Percentiles rank a stretch among this genome's conserved stretches.
Conservation (phyloP, 2,797 vertebrate species). For the Malacoctenus gilli region DNA sequence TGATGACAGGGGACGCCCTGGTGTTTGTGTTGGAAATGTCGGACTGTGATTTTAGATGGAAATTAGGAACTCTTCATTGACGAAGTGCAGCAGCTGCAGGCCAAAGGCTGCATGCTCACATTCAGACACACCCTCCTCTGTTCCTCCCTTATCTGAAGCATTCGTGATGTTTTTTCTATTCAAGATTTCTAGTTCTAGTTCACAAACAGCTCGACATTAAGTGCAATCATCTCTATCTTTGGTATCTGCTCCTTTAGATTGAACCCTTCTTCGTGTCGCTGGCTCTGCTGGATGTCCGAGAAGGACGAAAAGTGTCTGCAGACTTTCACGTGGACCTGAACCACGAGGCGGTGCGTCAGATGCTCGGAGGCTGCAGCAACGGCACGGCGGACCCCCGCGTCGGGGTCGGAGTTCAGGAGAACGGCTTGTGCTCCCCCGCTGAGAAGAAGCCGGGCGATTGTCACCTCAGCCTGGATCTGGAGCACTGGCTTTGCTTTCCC, state of each 20-base stretch:
- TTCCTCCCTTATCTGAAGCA: no score
- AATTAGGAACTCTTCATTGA: no score
- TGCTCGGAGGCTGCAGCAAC: slow-evolving; percentile 72
- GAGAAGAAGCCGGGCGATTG: slow-evolving; percentile 87
- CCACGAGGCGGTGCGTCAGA: slow-evolving; percentile 82
- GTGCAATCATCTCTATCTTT: no score
- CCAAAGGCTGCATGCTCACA: no score
- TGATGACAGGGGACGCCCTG: no score
- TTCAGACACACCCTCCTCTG: no score
- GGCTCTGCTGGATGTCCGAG: slow-evolving; percentile 89
- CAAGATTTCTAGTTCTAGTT: no score
- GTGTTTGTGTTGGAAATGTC: no score
- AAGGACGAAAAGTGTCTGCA: slow-evolving; percentile 92
- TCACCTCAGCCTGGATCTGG: slow-evolving; percentile 84
- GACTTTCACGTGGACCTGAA: slow-evolving; percentile 97
- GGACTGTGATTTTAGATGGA: no score
- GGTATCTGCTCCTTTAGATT: slow-evolving; percentile 78
- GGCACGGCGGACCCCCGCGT: slow-evolving; percentile 4
- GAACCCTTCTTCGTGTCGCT: slow-evolving; percentile 95
- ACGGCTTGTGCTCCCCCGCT: slow-evolving; percentile 78
- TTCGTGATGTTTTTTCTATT: no score
- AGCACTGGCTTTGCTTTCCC: slow-evolving; percentile 92
- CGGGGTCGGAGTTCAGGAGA: slow-evolving; percentile 78
- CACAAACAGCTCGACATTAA: no score
- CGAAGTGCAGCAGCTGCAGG: no score